Percentiles rank a stretch among this genome's conserved stretches.
These are phyloP conservation scores for Synaphobranchus kaupii DNA, from an alignment of 2,797 vertebrate species.

Conservation along the genomic window DNA sequence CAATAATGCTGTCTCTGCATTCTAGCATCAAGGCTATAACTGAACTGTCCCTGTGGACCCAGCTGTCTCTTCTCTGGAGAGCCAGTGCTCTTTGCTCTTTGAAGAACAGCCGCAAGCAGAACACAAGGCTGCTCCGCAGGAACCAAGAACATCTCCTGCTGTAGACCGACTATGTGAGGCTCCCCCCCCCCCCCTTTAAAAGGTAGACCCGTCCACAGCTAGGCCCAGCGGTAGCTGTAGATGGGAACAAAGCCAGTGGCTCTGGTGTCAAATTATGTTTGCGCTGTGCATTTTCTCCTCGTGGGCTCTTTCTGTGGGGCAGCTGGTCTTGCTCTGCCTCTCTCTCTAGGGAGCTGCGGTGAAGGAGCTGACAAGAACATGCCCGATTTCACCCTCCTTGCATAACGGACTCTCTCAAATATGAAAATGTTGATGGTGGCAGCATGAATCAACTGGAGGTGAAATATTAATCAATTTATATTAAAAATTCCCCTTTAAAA, in stretches of 20 bases:
- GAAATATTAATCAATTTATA: slow-evolving; percentile 52
- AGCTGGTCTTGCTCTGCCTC: background rate
- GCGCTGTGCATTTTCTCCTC: background rate
- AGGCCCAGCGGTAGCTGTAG: background rate
- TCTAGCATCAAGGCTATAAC: background rate
- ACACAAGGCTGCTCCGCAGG: background rate
- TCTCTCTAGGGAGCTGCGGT: background rate
- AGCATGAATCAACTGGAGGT: slow-evolving; percentile 43
- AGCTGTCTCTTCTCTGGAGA: background rate
- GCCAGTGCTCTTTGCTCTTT: background rate
- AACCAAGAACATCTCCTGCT: background rate
- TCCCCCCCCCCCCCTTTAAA: background rate
- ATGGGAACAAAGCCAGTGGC: background rate
- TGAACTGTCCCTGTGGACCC: background rate
- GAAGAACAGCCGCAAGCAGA: background rate
- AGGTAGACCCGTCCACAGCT: background rate
- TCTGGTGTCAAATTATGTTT: slow-evolving; percentile 10
- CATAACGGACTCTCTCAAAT: slow-evolving; percentile 36
- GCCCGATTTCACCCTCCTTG: slow-evolving; percentile 36
- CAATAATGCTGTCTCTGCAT: background rate
- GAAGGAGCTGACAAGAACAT: slow-evolving; percentile 4
- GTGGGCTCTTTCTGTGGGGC: background rate
- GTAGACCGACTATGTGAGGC: background rate
- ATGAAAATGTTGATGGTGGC: slow-evolving; percentile 45
- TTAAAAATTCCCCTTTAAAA: slow-evolving; percentile 48